These are phyloP conservation scores for Hypanus sabinus DNA, from an alignment of 2,113 vertebrate genomes.

Conservation along the genomic window DNA sequence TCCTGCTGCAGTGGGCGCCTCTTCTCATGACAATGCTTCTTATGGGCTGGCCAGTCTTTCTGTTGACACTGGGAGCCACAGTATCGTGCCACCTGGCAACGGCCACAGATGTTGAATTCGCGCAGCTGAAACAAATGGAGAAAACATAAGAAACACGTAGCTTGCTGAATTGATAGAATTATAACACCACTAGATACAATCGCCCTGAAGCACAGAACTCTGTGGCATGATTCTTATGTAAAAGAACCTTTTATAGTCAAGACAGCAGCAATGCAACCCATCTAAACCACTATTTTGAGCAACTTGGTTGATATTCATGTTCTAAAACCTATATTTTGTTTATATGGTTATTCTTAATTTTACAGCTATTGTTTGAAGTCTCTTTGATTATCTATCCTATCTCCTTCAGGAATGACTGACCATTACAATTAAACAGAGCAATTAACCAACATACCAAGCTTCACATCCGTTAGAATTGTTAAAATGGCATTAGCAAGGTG, in stretches of 20 bases:
- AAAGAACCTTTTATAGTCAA: background rate
- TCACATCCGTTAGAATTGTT: background rate
- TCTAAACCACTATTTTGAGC: background rate
- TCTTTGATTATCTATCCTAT: background rate
- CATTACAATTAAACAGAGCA: background rate
- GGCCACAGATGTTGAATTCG: conserved; percentile 96
- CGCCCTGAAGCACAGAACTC: background rate
- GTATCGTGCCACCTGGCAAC: conserved; percentile 94
- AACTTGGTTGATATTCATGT: background rate
- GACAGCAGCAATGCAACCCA: background rate
- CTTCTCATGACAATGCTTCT: conserved; percentile 96
- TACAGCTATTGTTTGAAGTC: background rate
- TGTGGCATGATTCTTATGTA: background rate
- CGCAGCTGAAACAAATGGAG: conserved; percentile 54
- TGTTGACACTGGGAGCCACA: conserved; percentile 98
- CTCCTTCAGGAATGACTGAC: background rate
- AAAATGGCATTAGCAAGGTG: background rate
- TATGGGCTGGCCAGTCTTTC: conserved; percentile 96
- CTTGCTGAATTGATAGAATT: background rate
- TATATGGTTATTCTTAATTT: background rate
- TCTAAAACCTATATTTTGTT: background rate
- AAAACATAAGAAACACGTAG: background rate
- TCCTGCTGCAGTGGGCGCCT: conserved; percentile 80
- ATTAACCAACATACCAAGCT: background rate
- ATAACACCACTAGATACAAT: background rate